Conservation (phyloP, 2,797 vertebrate genomes). For the Gymnothorax reevesii region DNA sequence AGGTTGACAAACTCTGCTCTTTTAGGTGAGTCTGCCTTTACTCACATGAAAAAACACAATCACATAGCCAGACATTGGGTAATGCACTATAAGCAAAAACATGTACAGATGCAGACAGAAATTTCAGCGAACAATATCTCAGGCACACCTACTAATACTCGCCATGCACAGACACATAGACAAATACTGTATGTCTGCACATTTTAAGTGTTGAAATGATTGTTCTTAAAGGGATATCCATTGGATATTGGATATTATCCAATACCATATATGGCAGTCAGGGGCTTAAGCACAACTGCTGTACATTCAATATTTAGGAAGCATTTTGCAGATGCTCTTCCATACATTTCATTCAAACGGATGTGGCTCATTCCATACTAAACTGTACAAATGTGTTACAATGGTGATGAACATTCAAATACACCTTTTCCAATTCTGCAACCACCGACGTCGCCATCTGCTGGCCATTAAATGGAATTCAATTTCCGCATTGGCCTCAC, state of each 20-base stretch:
- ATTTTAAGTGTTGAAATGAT: too few species aligned
- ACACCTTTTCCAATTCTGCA: too few species aligned
- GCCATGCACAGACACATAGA: background rate
- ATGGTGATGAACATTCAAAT: too few species aligned
- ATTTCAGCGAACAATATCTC: background rate
- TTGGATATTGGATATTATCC: background rate
- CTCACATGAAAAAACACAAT: background rate
- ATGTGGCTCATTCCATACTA: too few species aligned
- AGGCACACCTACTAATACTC: background rate
- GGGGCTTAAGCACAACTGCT: background rate
- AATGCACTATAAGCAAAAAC: too few species aligned
- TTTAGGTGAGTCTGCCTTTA: constrained; percentile 71
- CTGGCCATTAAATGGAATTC: too few species aligned
- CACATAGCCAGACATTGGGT: background rate
- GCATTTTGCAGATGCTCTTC: background rate
- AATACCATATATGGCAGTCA: background rate
- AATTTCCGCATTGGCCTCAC: too few species aligned
- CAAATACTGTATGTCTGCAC: background rate
- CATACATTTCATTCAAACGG: background rate
- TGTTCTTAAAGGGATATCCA: background rate
- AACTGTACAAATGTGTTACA: too few species aligned
- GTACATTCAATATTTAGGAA: background rate
- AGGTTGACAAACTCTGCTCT: constrained; percentile 90
- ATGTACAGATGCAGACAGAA: background rate
- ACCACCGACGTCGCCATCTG: too few species aligned